Evolutionary conservation across 2,797 vertebrate genomes (phyloP).

Genomic region (Sebastes cheni): DNA sequence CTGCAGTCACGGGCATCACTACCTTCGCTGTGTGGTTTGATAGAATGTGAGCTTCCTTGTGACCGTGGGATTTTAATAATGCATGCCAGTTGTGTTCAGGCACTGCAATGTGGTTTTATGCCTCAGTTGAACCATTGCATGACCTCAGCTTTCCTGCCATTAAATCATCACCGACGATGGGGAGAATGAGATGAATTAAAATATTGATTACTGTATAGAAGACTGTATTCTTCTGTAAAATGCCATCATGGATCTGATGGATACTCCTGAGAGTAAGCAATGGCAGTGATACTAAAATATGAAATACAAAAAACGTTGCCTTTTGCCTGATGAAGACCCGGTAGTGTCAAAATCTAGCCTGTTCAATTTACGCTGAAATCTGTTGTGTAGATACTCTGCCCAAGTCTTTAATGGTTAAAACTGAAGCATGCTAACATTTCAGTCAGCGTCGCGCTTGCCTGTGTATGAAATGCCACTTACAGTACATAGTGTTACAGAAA

Average conservation of each 20-base stretch:
- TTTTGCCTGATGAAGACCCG: neutral
- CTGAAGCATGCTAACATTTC: neutral
- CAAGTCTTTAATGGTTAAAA: neutral
- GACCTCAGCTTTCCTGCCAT: conserved; percentile 57
- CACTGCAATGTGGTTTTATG: conserved; percentile 44
- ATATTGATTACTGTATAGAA: conserved; percentile 63
- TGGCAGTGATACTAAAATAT: neutral
- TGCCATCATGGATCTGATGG: neutral
- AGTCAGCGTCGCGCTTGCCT: neutral
- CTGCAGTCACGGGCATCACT: conserved; percentile 58
- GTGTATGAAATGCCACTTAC: neutral
- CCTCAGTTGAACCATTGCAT: conserved; percentile 58
- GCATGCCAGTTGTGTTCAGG: conserved; percentile 55
- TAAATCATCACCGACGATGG: conserved; percentile 55
- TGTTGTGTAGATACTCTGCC: neutral
- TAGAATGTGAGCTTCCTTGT: conserved; percentile 54
- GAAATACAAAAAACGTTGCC: neutral
- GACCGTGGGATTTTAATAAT: conserved; percentile 75
- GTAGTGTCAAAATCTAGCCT: neutral
- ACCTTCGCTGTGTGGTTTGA: conserved; percentile 44
- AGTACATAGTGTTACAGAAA: neutral
- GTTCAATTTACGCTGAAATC: neutral
- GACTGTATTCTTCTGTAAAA: conserved; percentile 31
- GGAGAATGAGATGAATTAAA: conserved; percentile 62
- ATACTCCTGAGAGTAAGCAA: neutral